These are phyloP conservation scores for Temnothorax nylanderi DNA, from an alignment of 1,140 invertebrate genomes.

Conservation along the genomic window DNA sequence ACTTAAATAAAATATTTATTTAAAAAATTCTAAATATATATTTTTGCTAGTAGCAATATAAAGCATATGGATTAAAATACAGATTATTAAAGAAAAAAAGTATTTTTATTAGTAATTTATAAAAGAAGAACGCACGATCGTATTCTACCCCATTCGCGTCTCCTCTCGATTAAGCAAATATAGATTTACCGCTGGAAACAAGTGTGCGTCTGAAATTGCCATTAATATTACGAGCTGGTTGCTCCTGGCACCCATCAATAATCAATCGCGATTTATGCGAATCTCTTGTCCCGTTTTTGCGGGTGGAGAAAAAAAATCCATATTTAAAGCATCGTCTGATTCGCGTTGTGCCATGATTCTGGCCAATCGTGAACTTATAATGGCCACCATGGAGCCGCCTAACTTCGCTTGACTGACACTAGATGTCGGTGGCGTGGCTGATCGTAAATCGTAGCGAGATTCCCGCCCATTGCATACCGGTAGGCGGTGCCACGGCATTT, in stretches of 20 bases:
- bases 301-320: conserved; percentile 66
- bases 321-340: conserved; percentile 83
- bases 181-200: conserved; percentile 81
- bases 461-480: conserved; percentile 83
- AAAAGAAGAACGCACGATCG: conserved; percentile 42
- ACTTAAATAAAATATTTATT: background rate
- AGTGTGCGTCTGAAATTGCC: conserved; percentile 31
- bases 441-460: conserved; percentile 84
- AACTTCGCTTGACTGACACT: conserved; percentile 75
- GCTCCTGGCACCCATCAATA: conserved; percentile 43
- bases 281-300: conserved; percentile 31
- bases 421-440: conserved; percentile 80
- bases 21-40: background rate
- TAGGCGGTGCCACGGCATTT: conserved; percentile 81
- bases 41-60: background rate
- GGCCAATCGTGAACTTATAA: conserved; percentile 84
- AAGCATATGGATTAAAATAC: background rate
- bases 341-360: conserved; percentile 81
- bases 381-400: conserved; percentile 79
- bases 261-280: conserved; percentile 69
- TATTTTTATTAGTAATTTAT: conserved; percentile 40
- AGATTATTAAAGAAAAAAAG: background rate
- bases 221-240: background rate
- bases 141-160: conserved; percentile 57
- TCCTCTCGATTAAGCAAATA: conserved; percentile 81